Evolutionary conservation across 2,888 invertebrate species (phyloP).

Genomic region (Temnothorax rugatulus): DNA sequence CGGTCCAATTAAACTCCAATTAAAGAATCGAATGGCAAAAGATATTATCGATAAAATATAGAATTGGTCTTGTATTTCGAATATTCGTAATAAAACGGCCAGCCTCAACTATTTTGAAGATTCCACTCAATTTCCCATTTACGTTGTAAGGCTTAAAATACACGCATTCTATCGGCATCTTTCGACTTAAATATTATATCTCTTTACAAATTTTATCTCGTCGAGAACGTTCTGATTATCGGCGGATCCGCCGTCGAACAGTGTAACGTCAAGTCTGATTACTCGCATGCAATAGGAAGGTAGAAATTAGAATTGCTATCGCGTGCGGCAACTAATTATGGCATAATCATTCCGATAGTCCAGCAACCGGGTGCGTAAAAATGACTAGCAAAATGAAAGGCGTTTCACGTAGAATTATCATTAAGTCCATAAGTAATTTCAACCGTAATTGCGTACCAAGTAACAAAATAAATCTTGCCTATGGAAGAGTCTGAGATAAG

Average conservation of each 20-base stretch:
- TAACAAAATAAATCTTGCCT: not conserved
- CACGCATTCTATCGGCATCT: not conserved
- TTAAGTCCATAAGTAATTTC: conserved; percentile 9
- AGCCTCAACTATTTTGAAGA: not conserved
- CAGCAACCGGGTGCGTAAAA: conserved; percentile 1
- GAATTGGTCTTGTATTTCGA: not conserved
- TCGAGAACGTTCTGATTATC: not conserved
- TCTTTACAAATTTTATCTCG: conserved; percentile 1
- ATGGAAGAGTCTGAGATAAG: not conserved
- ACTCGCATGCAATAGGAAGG: not conserved
- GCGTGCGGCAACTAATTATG: conserved; percentile 34
- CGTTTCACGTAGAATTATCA: not conserved
- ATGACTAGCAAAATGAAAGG: not conserved
- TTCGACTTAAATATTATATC: not conserved
- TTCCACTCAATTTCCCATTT: not conserved
- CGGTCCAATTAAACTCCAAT: conserved; percentile 1
- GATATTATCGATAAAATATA: not conserved
- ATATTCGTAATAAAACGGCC: not conserved
- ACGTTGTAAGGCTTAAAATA: not conserved
- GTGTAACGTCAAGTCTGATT: conserved; percentile 1
- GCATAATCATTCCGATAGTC: conserved; percentile 15
- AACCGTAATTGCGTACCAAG: not conserved
- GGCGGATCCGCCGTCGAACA: not conserved
- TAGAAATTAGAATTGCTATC: conserved; percentile 37
- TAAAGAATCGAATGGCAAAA: not conserved